These are phyloP conservation scores for Mya arenaria DNA, from an alignment of 1,140 invertebrate genomes.

Conservation along the genomic window DNA sequence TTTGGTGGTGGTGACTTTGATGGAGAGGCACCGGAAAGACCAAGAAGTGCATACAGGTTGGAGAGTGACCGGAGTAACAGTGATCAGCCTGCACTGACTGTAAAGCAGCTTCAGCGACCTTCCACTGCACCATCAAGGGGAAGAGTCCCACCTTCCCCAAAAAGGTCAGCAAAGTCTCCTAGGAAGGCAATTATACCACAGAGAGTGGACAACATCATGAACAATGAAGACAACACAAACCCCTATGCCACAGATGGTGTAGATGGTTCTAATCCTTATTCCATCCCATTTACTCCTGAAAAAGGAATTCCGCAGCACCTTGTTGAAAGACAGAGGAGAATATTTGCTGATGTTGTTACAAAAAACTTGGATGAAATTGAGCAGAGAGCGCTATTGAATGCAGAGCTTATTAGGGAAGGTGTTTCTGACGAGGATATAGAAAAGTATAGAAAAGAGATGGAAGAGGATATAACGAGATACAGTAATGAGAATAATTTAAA, in stretches of 20 bases:
- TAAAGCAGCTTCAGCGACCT: conserved; percentile 54
- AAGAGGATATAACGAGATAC: neutral
- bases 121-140: conserved; percentile 58
- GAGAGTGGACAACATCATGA: conserved; percentile 55
- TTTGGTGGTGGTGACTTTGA: conserved; percentile 66
- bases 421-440: conserved; percentile 42
- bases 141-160: conserved; percentile 58
- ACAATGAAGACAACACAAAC: conserved; percentile 61
- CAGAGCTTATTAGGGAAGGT: conserved; percentile 48
- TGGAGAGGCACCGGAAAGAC: conserved; percentile 30
- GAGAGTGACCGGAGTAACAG: conserved; percentile 45
- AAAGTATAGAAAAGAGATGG: neutral
- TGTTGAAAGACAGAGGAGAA: conserved; percentile 60
- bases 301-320: conserved; percentile 67
- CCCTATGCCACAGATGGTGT: conserved; percentile 62
- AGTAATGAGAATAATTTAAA: too few species aligned
- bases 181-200: conserved; percentile 59
- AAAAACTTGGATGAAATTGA: conserved; percentile 58
- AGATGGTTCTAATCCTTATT: conserved; percentile 64
- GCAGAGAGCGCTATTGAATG: conserved; percentile 51
- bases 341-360: conserved; percentile 64
- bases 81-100: conserved; percentile 32
- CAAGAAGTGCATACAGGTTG: conserved; percentile 59
- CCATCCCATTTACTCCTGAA: conserved; percentile 67
- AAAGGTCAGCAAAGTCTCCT: conserved; percentile 64